These are phyloP conservation scores for Scopus umbretta DNA, from an alignment of 2,113 vertebrate genomes.

Conservation along the genomic window DNA sequence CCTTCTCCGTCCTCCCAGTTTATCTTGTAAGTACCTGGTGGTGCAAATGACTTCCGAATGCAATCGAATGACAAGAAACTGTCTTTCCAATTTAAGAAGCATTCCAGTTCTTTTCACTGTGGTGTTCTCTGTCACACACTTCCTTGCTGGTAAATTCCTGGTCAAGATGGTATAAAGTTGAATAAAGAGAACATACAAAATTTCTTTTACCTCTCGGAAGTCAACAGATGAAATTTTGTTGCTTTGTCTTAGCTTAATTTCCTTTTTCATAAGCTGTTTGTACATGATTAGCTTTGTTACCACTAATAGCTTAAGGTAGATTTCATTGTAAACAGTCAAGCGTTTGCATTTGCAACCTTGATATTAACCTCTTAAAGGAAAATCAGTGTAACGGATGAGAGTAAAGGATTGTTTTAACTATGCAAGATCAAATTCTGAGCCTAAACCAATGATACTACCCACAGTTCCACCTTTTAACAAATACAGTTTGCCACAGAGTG, in stretches of 20 bases:
- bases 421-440: not conserved
- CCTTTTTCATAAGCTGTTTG: not conserved
- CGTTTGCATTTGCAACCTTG: not conserved
- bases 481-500: not conserved
- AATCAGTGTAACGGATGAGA: not conserved
- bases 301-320: not conserved
- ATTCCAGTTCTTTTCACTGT: not conserved
- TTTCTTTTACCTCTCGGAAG: not conserved
- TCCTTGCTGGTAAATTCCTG: not conserved
- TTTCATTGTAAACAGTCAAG: not conserved
- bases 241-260: not conserved
- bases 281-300: not conserved
- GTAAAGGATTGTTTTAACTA: not conserved
- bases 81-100: too few species aligned
- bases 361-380: not conserved
- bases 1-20: not conserved
- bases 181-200: not conserved
- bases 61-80: not conserved
- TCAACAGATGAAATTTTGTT: not conserved
- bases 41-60: not conserved
- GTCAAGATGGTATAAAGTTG: not conserved
- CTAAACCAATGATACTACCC: not conserved
- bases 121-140: not conserved
- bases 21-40: rapidly evolving
- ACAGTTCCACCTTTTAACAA: not conserved